A percentile compares a stretch with the other conserved stretches of the same genome.
Evolutionary conservation across 2,888 invertebrate genomes (phyloP).

Genomic region (Acheta domesticus): DNA sequence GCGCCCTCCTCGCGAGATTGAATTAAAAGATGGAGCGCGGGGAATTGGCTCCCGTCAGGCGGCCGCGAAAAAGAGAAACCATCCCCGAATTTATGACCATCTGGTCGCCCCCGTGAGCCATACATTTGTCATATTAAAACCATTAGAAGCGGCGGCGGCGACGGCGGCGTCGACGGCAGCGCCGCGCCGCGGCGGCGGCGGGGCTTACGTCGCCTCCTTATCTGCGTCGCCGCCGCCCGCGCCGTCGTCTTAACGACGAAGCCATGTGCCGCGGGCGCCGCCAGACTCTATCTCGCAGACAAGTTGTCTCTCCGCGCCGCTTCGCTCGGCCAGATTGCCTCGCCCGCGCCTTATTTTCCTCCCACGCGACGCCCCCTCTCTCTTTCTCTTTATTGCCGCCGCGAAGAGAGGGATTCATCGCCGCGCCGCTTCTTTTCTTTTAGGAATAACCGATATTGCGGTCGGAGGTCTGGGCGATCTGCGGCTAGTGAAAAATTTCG

Average conservation of each 20-base stretch:
- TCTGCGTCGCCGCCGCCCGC: background rate
- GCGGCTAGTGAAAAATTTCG: background rate
- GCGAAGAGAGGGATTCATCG: slow-evolving; percentile 19
- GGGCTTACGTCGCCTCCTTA: background rate
- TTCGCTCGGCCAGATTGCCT: background rate
- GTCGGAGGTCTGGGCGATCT: slow-evolving; percentile 8
- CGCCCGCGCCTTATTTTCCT: background rate
- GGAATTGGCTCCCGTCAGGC: background rate
- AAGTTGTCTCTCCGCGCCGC: background rate
- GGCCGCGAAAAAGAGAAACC: slow-evolving; percentile 21
- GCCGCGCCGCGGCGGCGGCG: background rate
- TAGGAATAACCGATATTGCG: slow-evolving; percentile 10
- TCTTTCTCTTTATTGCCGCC: slow-evolving; percentile 26
- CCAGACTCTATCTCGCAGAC: background rate
- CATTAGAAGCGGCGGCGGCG: slow-evolving; percentile 12
- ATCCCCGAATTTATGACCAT: slow-evolving; percentile 34
- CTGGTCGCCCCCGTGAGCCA: slow-evolving; percentile 26
- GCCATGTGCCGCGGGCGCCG: background rate
- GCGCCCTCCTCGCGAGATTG: background rate
- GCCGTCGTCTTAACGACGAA: too few relatives aligned
- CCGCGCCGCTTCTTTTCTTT: background rate
- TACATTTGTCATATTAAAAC: slow-evolving; percentile 31
- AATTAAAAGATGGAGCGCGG: slow-evolving; percentile 21
- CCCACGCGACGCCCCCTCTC: slow-evolving; percentile 23
- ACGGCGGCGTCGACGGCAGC: background rate